Evolutionary conservation across 2,888 invertebrate species (phyloP), one percentile per base, ranked within the genome.

Genomic region (Cheilosia scutellata): DNA sequence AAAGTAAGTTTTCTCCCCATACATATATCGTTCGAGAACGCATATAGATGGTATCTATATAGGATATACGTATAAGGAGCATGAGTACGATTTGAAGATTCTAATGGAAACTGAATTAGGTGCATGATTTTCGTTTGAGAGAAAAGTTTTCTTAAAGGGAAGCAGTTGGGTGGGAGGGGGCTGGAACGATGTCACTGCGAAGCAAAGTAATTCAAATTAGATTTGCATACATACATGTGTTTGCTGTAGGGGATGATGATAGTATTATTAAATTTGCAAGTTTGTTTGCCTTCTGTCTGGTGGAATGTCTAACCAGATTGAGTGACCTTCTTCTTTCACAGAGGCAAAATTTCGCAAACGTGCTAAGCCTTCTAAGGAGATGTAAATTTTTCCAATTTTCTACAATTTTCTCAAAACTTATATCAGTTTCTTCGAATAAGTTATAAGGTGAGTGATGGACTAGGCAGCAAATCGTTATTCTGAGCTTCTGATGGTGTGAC

Each of bases 41-140:
- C 11, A 13, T 47, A 47, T 5, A 44, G 31, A 55, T 53, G n/a
- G 53, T 31, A 2, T 13, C n/a, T 13, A n/a, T n/a, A n/a, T n/a
- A n/a, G n/a, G 7, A 5, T 16, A 49, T 51, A 33, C n/a, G 60
- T 37, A 58, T 53, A 31, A 2, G 40, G 20, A 47, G 57, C 42
- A 11, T n/a, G 62, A 72, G 58, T 71, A 40, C 65, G 65, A 82
- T 82, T 77, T 71, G 37, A 71, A 71, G 77, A 82, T 82, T 82
- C 77, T 71, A 82, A 82, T 82, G 82, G 77, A 82, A 82, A 77
- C 76, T 77, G 82, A 77, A 82, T 82, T 82, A 82, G 82, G 51
- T 77, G 77, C 53, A 82, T 58, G 76, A 82, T 70, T 76, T 76
- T 76, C 76, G 63, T 80, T 80, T 80, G 74, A 74, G 74, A 74